Evolutionary conservation across 2,888 invertebrate genomes (phyloP), one percentile per base, ranked within the genome.

Genomic region (Nomada ruficornis): DNA sequence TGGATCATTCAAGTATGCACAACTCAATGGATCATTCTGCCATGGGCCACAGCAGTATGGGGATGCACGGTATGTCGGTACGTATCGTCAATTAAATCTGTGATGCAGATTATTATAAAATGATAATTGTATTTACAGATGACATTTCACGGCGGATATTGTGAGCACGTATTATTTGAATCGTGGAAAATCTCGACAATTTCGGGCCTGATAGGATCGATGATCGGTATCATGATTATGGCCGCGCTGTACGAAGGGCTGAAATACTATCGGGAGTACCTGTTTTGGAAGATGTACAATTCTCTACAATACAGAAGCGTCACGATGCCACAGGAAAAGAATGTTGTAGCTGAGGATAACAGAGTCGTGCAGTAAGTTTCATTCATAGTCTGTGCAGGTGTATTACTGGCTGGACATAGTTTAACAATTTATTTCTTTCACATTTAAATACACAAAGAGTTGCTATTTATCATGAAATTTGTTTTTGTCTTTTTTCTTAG

Each of bases 201-300:
- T 74, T 96, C 96, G 62, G 97, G 97, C 78, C 95, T 99, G 89
- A 94, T 99, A 78, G 97, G 97, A 60, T 98, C 99, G 5, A 98
- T 98, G 95, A 94, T 99, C 85, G 97, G 97, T 63, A 98, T 99
- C 90, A 98, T 99, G 93, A 95, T 98, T 84, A 96, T 99, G 96
- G 98, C 98, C 9, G 96, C 98, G 71, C 94, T 98, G 42, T 99
- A 99, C 94, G 99, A 99, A 95, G 99, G 98, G 0, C 95, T 99
- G 3, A 99, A 99, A 94, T 98, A 98, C 94, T 96, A 96, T 88
- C 95, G 96, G 94, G 95, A 94, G 89, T 92, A 92, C 94, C 95
- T 98, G 64, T 96, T 98, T 93, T 98, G 98, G 97, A 97, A 96
- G 94, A 97, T 98, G 2, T 97, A 98, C 93, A 97, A 97, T 90